phyloP scores from a whole-genome alignment of 1,140 invertebrate species.

The Chironomus striatipennis region DNA sequence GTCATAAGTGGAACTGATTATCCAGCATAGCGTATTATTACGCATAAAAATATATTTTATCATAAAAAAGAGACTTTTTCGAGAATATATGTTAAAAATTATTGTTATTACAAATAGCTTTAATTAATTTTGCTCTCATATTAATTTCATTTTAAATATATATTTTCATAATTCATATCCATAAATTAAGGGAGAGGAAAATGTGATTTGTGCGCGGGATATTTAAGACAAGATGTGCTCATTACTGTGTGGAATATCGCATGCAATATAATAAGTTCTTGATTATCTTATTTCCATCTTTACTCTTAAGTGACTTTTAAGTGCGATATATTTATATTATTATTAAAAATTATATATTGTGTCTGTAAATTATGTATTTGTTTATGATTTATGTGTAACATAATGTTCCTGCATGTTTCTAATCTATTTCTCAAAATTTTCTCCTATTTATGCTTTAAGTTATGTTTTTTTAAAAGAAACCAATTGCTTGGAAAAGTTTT shows the following conservation, averaged over 20 bases:
- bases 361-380: neutral
- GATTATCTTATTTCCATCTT: neutral
- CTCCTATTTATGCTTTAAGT: too few species aligned
- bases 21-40: neutral
- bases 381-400: neutral
- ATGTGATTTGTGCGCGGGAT: neutral
- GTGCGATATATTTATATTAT: constrained; percentile 15
- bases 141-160: too few species aligned
- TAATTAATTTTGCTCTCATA: neutral
- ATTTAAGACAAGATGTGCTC: constrained; percentile 21
- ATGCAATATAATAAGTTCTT: constrained; percentile 17
- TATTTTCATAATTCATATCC: neutral
- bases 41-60: neutral
- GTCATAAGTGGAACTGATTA: neutral
- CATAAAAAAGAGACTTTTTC: constrained; percentile 24
- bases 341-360: neutral
- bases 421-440: too few species aligned
- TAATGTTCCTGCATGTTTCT: too few species aligned
- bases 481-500: too few species aligned
- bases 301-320: constrained; percentile 6
- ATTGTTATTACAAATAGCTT: neutral
- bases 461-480: too few species aligned
- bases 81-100: too few species aligned
- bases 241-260: constrained; percentile 18
- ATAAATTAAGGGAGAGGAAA: neutral